Evolutionary conservation across 2,113 vertebrate species (phyloP).

Genomic region (Lontra canadensis): DNA sequence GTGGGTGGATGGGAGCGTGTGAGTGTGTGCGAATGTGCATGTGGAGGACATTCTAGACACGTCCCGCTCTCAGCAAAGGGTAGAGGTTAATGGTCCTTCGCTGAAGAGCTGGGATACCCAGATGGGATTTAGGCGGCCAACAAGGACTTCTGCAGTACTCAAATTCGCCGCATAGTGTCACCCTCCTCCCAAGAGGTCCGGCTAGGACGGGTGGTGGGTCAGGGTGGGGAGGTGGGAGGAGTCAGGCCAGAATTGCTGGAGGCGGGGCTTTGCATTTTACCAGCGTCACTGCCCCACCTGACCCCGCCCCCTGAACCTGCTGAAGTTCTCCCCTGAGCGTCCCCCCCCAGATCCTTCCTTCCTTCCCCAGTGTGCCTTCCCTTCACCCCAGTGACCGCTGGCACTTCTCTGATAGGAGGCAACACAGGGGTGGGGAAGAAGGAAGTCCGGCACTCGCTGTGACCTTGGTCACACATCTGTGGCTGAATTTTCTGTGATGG

Average conservation of each 20-base stretch:
- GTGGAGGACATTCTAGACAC: not conserved
- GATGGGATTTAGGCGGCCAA: not conserved
- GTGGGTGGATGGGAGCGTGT: not conserved
- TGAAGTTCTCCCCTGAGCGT: not conserved
- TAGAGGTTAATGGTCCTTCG: not conserved
- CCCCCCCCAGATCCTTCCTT: not conserved
- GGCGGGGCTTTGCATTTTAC: not conserved
- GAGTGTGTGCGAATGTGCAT: not conserved
- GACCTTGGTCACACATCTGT: not conserved
- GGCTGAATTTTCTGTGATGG: accelerated
- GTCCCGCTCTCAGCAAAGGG: not conserved
- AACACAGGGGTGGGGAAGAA: not conserved
- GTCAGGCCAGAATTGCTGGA: not conserved
- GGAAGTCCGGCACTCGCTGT: not conserved
- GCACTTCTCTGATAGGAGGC: not conserved
- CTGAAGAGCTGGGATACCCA: not conserved
- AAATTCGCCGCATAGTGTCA: constrained; percentile 49
- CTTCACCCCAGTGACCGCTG: not conserved
- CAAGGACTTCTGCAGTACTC: constrained; percentile 7
- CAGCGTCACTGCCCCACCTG: not conserved
- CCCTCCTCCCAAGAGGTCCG: not conserved
- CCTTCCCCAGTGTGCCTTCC: not conserved
- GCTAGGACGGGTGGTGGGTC: not conserved
- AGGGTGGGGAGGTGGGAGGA: no score
- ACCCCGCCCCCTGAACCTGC: not conserved